Evolutionary conservation across 2,888 invertebrate species (phyloP).

Genomic region (Dyspetes luteomarginatus): DNA sequence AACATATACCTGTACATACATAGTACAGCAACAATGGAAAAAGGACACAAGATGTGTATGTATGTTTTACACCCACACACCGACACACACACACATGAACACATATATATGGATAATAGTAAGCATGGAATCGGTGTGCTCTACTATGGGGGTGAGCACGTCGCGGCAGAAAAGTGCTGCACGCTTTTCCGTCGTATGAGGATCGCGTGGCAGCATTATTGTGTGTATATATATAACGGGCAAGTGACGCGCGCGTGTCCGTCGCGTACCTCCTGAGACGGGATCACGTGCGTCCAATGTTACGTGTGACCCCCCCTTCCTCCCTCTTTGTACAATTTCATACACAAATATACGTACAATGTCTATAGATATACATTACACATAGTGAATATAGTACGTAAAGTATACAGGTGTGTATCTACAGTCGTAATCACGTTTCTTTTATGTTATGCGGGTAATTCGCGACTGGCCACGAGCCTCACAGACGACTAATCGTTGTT

Average conservation of each 20-base stretch:
- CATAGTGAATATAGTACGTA: slow-evolving; percentile 40
- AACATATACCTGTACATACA: slow-evolving; percentile 10
- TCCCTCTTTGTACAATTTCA: neutral
- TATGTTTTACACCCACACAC: slow-evolving; percentile 5
- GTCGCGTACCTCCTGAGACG: slow-evolving; percentile 51
- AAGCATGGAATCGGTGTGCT: slow-evolving; percentile 54
- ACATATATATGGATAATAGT: slow-evolving; percentile 4
- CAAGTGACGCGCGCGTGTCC: slow-evolving; percentile 54
- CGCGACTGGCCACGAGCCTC: slow-evolving; percentile 11
- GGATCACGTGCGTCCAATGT: slow-evolving; percentile 58
- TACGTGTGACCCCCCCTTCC: slow-evolving; percentile 18
- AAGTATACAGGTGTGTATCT: slow-evolving; percentile 66
- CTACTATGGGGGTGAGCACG: slow-evolving; percentile 54
- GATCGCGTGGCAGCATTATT: slow-evolving; percentile 68
- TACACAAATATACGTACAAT: neutral
- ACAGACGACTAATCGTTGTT: slow-evolving; percentile 45
- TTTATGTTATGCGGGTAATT: slow-evolving; percentile 60
- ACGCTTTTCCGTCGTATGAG: slow-evolving; percentile 58
- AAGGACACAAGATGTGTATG: slow-evolving; percentile 23
- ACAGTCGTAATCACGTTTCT: slow-evolving; percentile 71
- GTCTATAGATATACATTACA: neutral
- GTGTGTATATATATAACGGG: slow-evolving; percentile 42
- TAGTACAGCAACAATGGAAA: neutral
- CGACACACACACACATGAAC: neutral
- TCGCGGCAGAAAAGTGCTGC: slow-evolving; percentile 68